phyloP scores from a whole-genome alignment of 1,140 invertebrate genomes.

The Cydia pomonella region DNA sequence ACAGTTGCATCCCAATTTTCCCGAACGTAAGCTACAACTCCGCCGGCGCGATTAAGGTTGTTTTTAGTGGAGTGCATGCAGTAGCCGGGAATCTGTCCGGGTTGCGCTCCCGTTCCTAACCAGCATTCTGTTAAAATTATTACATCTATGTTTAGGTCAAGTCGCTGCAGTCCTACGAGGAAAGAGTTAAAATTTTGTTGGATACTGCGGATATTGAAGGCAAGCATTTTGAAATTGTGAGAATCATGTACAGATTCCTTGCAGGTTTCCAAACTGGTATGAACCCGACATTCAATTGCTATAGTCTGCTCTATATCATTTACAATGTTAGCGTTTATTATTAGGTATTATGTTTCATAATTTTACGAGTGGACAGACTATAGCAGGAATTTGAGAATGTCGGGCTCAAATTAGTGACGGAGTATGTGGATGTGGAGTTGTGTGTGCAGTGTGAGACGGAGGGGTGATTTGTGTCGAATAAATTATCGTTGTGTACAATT shows the following conservation, averaged over 20 bases:
- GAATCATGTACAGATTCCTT: background rate
- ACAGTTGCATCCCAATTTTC: conserved; percentile 1
- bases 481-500: too few relatives aligned
- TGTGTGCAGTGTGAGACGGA: too few relatives aligned
- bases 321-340: background rate
- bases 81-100: background rate
- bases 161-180: background rate
- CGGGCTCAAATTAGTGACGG: too few relatives aligned
- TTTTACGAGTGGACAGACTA: too few relatives aligned
- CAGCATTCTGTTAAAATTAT: conserved; percentile 11
- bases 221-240: background rate
- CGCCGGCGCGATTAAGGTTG: background rate
- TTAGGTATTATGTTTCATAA: too few relatives aligned
- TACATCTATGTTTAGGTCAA: background rate
- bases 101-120: background rate
- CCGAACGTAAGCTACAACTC: background rate
- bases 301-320: background rate
- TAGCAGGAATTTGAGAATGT: too few relatives aligned
- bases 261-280: background rate
- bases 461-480: too few relatives aligned
- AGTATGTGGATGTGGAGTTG: too few relatives aligned
- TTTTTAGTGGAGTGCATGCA: background rate
- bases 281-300: background rate
- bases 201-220: background rate
- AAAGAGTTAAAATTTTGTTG: background rate